phyloP scores from a whole-genome alignment of 1,140 invertebrate genomes.

The Drosophila auraria region DNA sequence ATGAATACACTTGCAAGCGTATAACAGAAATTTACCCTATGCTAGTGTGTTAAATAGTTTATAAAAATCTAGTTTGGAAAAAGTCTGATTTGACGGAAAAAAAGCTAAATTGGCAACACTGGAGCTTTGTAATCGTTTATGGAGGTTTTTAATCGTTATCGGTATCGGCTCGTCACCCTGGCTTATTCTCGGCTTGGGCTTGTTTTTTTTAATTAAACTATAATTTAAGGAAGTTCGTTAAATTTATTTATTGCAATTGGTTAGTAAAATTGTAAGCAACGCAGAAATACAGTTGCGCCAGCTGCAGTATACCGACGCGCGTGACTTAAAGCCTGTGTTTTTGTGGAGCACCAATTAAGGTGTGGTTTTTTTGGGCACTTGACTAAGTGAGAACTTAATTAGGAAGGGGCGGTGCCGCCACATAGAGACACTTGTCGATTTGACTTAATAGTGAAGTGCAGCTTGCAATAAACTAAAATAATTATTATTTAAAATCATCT shows the following conservation, averaged over 20 bases:
- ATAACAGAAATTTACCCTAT: too few relatives aligned
- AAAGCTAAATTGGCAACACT: too few relatives aligned
- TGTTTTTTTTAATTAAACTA: conserved; percentile 66
- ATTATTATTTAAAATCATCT: not conserved
- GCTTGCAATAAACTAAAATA: not conserved
- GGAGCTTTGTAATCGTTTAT: too few relatives aligned
- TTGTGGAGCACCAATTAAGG: conserved; percentile 52
- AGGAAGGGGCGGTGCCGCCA: conserved; percentile 39
- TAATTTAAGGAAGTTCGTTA: conserved; percentile 44
- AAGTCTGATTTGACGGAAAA: too few relatives aligned
- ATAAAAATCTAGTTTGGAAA: too few relatives aligned
- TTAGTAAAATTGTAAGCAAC: not conserved
- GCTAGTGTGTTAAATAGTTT: too few relatives aligned
- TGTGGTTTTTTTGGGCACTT: conserved; percentile 62
- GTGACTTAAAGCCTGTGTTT: conserved; percentile 2
- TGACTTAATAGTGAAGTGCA: not conserved
- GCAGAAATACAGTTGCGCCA: not conserved
- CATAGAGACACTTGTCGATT: too few relatives aligned
- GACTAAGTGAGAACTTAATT: conserved; percentile 49
- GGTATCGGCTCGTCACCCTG: conserved; percentile 9
- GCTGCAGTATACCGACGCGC: not conserved
- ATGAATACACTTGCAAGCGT: too few relatives aligned
- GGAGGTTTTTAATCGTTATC: too few relatives aligned
- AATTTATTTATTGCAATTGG: conserved; percentile 27
- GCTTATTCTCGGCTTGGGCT: conserved; percentile 42